Base-by-base conservation (phyloP, 2,797 vertebrate genomes). In the Micropoecilia bifurca region DNA sequence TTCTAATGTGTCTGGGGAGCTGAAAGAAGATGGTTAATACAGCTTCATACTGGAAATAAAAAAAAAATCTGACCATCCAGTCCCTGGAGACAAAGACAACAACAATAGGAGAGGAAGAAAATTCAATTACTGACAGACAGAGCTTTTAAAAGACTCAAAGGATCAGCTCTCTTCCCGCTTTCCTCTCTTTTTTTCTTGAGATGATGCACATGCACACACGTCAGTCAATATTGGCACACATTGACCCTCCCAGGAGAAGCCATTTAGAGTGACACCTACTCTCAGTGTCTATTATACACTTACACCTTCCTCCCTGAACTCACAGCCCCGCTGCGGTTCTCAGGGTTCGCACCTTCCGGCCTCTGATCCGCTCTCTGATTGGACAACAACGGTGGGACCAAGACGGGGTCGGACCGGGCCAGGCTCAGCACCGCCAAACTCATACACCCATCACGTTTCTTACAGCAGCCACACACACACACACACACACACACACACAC, bases 71-170 rank as follows among this genome's bases (percentile, higher is more conserved):
- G 88, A 86, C 86, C 87, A 80, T 86, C 87, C 71, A 76, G 78
- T 86, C 91, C 85, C 87, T 57, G 74, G 87, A 92, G 90, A 92
- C 87, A 91, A 90, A 88, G 82, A 89, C 78, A 48, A 89, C 87
- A 91, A 93, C 88, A 94, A 93, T 87, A 77, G 89, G 39, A 88
- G 78, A 85, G 63, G 76, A 77, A 84, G 83, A 91, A 81, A 93
- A 92, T 93, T 92, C 91, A 95, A 95, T 95, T 93, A 93, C 87
- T 89, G 81, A 85, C n/a, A 33, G 87, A 93, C 85, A 61, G 91
- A 89, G 88, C 81, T 84, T 77, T 85, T 89, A 90, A 94, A 90
- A 91, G 90, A 91, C 81, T 57, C 76, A 88, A 88, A 90, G 87
- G 87, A 93, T 93, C 88, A 84, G 86, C 85, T 87, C 89, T 75